These are phyloP conservation scores for Eupsittula cactorum DNA, from an alignment of 2,113 vertebrate species.

Conservation along the genomic window DNA sequence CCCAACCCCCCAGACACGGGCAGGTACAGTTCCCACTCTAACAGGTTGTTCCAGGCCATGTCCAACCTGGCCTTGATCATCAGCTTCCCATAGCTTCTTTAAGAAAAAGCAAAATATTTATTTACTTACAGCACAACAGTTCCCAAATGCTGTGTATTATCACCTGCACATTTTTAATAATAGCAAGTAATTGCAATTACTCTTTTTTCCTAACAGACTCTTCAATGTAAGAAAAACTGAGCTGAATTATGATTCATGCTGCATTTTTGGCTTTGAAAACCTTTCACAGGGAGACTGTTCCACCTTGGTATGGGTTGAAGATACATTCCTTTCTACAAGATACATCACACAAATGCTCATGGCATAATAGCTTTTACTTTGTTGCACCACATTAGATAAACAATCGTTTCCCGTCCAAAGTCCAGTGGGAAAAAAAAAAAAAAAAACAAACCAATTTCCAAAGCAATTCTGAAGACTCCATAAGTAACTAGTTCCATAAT, in stretches of 20 bases:
- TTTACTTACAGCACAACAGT: neutral
- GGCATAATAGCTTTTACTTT: neutral
- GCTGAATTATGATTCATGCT: neutral
- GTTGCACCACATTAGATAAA: neutral
- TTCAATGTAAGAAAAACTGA: neutral
- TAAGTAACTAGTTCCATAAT: neutral
- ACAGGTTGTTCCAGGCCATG: neutral
- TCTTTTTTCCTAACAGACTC: neutral
- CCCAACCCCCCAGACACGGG: neutral
- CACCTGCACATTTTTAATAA: neutral
- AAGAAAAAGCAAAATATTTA: neutral
- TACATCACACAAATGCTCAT: neutral
- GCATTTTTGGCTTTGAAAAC: neutral
- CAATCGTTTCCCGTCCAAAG: rapidly evolving
- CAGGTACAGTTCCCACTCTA: neutral
- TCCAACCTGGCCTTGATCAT: neutral
- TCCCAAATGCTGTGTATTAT: neutral
- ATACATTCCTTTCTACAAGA: neutral
- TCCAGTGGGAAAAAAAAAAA: neutral
- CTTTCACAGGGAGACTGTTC: neutral
- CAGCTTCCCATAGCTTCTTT: neutral
- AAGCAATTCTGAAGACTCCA: neutral
- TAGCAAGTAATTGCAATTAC: neutral
- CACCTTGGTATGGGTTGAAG: neutral
- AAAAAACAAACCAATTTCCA: neutral